These are phyloP conservation scores for Corynorhinus townsendii DNA, from an alignment of 2,113 vertebrate species.

Conservation along the genomic window DNA sequence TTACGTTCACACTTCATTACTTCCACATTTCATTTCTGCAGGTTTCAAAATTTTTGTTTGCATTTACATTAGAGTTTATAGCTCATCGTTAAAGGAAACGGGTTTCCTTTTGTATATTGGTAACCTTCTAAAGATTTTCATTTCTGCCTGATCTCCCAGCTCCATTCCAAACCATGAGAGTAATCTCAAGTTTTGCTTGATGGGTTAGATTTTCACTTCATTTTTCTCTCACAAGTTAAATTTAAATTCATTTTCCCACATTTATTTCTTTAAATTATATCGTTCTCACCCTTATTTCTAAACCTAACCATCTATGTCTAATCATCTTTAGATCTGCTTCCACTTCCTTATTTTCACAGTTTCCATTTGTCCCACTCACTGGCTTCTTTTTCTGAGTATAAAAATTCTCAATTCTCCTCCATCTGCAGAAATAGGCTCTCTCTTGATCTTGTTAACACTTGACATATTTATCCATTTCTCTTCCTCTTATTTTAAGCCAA, in stretches of 20 bases:
- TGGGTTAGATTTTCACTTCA: neutral
- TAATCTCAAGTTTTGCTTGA: neutral
- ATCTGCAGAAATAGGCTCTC: neutral
- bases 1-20: neutral
- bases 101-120: neutral
- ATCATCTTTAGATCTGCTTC: neutral
- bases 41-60: neutral
- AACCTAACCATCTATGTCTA: neutral
- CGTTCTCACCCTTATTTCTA: neutral
- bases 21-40: neutral
- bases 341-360: neutral
- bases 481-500: neutral
- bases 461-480: neutral
- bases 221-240: neutral
- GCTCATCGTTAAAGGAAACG: neutral
- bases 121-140: neutral
- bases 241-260: neutral
- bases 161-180: neutral
- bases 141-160: neutral
- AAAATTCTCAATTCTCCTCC: neutral
- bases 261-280: constrained; percentile 16
- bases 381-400: neutral
- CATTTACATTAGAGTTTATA: neutral
- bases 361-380: neutral
- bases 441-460: neutral